Base-by-base conservation (phyloP, 2,888 invertebrate genomes). In the Euclidia mi region DNA sequence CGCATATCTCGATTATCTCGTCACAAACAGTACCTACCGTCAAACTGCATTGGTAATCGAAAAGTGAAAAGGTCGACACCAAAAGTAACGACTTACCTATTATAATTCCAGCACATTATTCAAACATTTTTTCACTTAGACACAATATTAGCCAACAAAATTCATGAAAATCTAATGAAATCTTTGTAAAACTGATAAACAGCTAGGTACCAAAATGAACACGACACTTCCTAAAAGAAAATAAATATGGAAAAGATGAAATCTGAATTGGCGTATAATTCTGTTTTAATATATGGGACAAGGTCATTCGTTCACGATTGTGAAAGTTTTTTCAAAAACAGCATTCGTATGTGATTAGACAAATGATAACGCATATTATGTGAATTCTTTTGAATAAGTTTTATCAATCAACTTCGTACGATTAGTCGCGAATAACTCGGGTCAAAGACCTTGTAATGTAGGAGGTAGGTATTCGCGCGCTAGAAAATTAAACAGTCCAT, bases 151-250 rank as follows among this genome's bases (percentile, higher is more conserved):
- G n/a, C 11, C n/a, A 31, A 18, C 41, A 38, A 50, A 38, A 45
- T 34, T 40, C 45, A 52, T 53, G 40, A 48, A 37, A 35, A 28
- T 11, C 18, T 41, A 53, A 53, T 42, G 9, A 40, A 53, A 11
- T 41, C 46, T 28, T 32, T 40, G 31, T 2, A 20, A 28, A 34
- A 41, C 10, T 6, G 29, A 35, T 35, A 53, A 42, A 53, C 29
- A 47, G 42, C 6, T 17, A 42, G 12, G 17, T 35, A 35, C 20
- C 20, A 0, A 35, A 3, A 11, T 2, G 2, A 34, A 12, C 12
- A 34, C 2, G 34, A 9, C 14, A 9, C 9, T 35, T 9, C 7
- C 35, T 35, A 1, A 12, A 15, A 1, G 2, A 15, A 35, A 35
- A 15, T 32, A 25, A 25, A 25, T 25, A 25, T 25, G 20, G 20